These are phyloP conservation scores for Sebastes ruberrimus DNA, from an alignment of 2,797 vertebrate genomes.

Conservation along the genomic window DNA sequence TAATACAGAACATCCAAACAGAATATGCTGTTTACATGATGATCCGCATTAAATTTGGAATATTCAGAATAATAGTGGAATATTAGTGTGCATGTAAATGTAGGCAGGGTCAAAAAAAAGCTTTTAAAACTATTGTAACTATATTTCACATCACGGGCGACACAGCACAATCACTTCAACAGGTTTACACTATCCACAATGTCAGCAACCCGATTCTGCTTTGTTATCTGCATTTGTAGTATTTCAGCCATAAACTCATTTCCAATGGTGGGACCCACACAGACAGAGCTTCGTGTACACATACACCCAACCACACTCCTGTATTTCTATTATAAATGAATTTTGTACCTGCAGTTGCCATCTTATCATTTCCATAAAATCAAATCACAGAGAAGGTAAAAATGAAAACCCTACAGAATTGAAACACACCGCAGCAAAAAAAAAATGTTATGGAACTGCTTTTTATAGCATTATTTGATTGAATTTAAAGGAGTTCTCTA, in stretches of 20 bases:
- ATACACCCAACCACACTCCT: background rate
- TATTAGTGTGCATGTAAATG: no score
- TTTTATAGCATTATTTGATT: constrained; percentile 48
- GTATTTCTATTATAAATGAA: constrained; percentile 13
- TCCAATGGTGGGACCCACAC: background rate
- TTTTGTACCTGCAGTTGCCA: constrained; percentile 13
- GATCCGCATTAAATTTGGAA: no score
- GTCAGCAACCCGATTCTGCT: background rate
- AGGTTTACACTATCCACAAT: background rate
- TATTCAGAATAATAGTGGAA: no score
- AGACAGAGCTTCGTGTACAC: background rate
- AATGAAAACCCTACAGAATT: constrained; percentile 18
- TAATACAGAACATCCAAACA: no score
- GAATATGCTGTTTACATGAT: no score
- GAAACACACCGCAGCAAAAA: constrained; percentile 15
- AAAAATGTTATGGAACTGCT: background rate
- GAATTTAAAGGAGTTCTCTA: constrained; percentile 49
- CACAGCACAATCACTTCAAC: constrained; percentile 3
- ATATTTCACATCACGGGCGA: background rate
- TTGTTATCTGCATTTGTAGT: constrained; percentile 2
- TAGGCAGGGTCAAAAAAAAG: background rate
- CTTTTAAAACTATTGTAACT: background rate
- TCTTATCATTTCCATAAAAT: constrained; percentile 51
- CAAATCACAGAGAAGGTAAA: constrained; percentile 28
- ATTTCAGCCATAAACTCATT: constrained; percentile 10